phyloP scores from a whole-genome alignment of 2,797 vertebrate species.

The Myripristis jacobus region DNA sequence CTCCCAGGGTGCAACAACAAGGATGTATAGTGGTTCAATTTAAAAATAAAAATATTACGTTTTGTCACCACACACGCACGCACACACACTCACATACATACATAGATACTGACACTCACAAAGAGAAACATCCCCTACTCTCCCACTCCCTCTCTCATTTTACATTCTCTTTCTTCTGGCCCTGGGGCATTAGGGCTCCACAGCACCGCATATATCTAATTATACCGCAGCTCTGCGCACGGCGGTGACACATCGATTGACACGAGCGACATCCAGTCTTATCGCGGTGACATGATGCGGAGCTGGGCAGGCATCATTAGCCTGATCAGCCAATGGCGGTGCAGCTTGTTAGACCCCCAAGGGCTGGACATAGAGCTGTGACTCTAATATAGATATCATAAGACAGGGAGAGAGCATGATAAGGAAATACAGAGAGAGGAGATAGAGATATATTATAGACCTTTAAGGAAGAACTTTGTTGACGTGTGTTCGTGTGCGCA shows the following conservation, averaged over 20 bases:
- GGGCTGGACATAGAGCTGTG: slow-evolving; percentile 48
- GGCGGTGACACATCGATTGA: slow-evolving; percentile 74
- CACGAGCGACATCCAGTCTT: slow-evolving; percentile 66
- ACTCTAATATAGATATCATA: slow-evolving; percentile 61
- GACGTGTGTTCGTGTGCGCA: no score
- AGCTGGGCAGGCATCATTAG: slow-evolving; percentile 70
- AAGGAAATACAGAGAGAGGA: slow-evolving; percentile 32
- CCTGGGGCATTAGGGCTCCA: slow-evolving; percentile 52
- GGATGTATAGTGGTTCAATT: neutral
- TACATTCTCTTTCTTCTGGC: slow-evolving; percentile 47
- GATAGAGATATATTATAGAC: slow-evolving; percentile 25
- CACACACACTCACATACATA: slow-evolving; percentile 36
- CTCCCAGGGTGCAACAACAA: neutral
- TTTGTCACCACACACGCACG: no score
- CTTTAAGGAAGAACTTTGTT: slow-evolving; percentile 45
- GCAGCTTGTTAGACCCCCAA: slow-evolving; percentile 42
- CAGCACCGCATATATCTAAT: slow-evolving; percentile 65
- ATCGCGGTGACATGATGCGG: slow-evolving; percentile 71
- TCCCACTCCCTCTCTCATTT: slow-evolving; percentile 7
- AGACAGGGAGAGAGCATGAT: slow-evolving; percentile 44
- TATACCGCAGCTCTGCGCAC: slow-evolving; percentile 61
- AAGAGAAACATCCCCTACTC: slow-evolving; percentile 31
- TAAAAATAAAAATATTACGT: no score
- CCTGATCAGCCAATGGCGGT: slow-evolving; percentile 65
- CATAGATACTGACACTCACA: no score